Evolutionary conservation across 2,888 invertebrate species (phyloP).

Genomic region (Acrobasis suavella): DNA sequence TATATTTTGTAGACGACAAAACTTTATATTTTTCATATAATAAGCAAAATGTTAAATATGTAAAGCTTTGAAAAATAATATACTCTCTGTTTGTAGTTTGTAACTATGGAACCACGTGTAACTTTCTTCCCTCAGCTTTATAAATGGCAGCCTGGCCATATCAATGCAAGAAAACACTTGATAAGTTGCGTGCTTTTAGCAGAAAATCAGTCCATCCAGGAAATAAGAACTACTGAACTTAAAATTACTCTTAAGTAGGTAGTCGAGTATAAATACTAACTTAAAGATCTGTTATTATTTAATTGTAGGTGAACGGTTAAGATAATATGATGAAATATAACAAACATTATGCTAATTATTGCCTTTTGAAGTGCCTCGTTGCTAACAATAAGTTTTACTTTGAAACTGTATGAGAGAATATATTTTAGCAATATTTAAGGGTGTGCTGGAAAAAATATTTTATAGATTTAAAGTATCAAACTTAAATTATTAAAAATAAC

Average conservation of each 20-base stretch:
- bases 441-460: background rate
- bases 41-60: background rate
- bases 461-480: background rate
- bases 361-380: conserved; percentile 38
- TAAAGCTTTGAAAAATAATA: no score
- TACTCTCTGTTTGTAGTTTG: no score
- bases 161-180: no score
- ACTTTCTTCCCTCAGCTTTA: no score
- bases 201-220: no score
- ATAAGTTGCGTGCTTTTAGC: no score
- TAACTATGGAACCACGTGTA: no score
- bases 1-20: no score
- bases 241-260: no score
- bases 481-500: background rate
- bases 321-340: conserved; percentile 33
- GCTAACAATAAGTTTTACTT: background rate
- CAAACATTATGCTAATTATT: conserved; percentile 34
- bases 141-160: no score
- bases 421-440: background rate
- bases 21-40: background rate
- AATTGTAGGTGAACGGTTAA: conserved; percentile 43
- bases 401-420: no score
- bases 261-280: background rate
- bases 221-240: no score
- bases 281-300: conserved; percentile 44